Conservation (phyloP, 2,888 invertebrate genomes). For the Cheilosia pagana region DNA sequence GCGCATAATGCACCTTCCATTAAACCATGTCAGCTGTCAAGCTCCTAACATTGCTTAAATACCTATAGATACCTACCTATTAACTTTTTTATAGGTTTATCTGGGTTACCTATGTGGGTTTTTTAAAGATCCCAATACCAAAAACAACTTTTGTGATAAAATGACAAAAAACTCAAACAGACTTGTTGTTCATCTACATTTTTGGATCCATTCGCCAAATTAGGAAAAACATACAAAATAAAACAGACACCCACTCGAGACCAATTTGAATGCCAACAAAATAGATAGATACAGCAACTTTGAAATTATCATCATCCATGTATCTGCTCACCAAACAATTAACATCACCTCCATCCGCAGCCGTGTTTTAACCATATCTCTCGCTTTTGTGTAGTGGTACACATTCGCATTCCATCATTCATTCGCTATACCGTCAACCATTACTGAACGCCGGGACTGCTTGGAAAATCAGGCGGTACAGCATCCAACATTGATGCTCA, state of each 20-base stretch:
- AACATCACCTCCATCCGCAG: conserved; percentile 37
- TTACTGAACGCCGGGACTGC: conserved; percentile 26
- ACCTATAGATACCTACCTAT: no score
- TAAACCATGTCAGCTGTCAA: no score
- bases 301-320: conserved; percentile 44
- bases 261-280: conserved; percentile 51
- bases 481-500: conserved; percentile 49
- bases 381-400: background rate
- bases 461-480: conserved; percentile 60
- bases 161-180: background rate
- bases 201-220: conserved; percentile 36
- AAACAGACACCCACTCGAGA: conserved; percentile 44
- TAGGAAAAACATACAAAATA: conserved; percentile 1
- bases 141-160: no score
- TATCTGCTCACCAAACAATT: conserved; percentile 45
- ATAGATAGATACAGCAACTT: conserved; percentile 29
- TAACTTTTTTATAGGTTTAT: no score
- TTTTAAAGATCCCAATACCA: no score
- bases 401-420: conserved; percentile 55
- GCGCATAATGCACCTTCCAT: no score
- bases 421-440: background rate
- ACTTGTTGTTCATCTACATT: conserved; percentile 26
- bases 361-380: conserved; percentile 14
- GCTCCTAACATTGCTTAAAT: no score
- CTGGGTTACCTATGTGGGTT: no score